A percentile compares a stretch with the other conserved stretches of the same genome.
Conservation (phyloP, 2,797 vertebrate genomes). For the Aulostomus chinensis region DNA sequence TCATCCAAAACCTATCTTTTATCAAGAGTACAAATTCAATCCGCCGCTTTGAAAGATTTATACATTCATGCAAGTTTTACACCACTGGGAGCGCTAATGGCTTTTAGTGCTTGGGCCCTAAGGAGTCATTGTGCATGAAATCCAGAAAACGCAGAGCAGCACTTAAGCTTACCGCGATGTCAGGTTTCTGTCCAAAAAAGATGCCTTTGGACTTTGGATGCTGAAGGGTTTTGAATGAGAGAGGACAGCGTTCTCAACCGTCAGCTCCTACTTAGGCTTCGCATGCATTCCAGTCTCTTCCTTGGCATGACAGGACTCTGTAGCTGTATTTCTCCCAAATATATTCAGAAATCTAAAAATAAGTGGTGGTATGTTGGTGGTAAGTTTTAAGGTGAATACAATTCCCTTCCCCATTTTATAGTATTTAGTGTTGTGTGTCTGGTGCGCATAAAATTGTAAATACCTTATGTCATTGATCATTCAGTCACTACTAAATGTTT, state of each 20-base stretch:
- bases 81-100: slow-evolving; percentile 87
- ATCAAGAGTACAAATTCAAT: slow-evolving; percentile 79
- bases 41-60: slow-evolving; percentile 89
- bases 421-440: background rate
- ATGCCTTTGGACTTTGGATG: slow-evolving; percentile 54
- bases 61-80: slow-evolving; percentile 93
- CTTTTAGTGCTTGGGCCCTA: slow-evolving; percentile 84
- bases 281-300: slow-evolving; percentile 23
- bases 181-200: slow-evolving; percentile 73
- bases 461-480: background rate
- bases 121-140: slow-evolving; percentile 84
- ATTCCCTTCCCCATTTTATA: too few species aligned
- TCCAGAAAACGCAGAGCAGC: slow-evolving; percentile 76
- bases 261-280: slow-evolving; percentile 11
- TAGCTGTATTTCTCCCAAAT: slow-evolving; percentile 19
- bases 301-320: slow-evolving; percentile 27
- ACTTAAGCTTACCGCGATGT: slow-evolving; percentile 77
- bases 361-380: too few species aligned
- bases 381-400: too few species aligned
- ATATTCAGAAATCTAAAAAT: slow-evolving; percentile 27
- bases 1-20: slow-evolving; percentile 78
- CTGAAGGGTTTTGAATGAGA: slow-evolving; percentile 35
- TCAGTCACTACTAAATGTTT: slow-evolving; percentile 6
- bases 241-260: slow-evolving; percentile 32
- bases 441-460: slow-evolving; percentile 2